Evolutionary conservation across 2,888 invertebrate species (phyloP).

Genomic region (Ceraclea dissimilis): DNA sequence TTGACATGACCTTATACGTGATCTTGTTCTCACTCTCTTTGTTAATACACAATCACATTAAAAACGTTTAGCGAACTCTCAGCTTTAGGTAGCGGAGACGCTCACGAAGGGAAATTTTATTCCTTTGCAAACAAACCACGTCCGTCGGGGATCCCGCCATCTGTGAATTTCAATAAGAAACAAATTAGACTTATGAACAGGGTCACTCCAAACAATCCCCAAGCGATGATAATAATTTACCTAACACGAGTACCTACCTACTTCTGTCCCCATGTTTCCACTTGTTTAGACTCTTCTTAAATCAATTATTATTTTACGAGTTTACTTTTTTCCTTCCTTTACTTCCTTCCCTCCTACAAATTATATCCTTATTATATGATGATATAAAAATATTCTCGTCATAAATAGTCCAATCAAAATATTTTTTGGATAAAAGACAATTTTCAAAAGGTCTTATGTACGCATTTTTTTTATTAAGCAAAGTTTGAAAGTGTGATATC

Average conservation of each 20-base stretch:
- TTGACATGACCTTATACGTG: slow-evolving; percentile 4
- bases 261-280: background rate
- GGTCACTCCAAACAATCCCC: background rate
- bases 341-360: background rate
- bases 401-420: no score
- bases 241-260: no score
- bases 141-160: slow-evolving; percentile 7
- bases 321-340: background rate
- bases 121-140: slow-evolving; percentile 11
- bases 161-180: slow-evolving; percentile 16
- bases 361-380: background rate
- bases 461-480: no score
- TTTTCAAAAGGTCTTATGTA: no score
- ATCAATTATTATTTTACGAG: background rate
- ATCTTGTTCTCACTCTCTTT: slow-evolving; percentile 1
- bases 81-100: background rate
- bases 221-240: background rate
- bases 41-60: slow-evolving; percentile 7
- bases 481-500: no score
- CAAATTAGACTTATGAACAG: slow-evolving; percentile 8
- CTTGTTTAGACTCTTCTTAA: background rate
- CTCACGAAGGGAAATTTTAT: background rate
- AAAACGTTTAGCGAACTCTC: slow-evolving; percentile 5
- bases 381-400: background rate
- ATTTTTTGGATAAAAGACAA: no score